Evolutionary conservation across 2,888 invertebrate genomes (phyloP), one percentile per base, ranked within the genome.

Genomic region (Hypena proboscidalis): DNA sequence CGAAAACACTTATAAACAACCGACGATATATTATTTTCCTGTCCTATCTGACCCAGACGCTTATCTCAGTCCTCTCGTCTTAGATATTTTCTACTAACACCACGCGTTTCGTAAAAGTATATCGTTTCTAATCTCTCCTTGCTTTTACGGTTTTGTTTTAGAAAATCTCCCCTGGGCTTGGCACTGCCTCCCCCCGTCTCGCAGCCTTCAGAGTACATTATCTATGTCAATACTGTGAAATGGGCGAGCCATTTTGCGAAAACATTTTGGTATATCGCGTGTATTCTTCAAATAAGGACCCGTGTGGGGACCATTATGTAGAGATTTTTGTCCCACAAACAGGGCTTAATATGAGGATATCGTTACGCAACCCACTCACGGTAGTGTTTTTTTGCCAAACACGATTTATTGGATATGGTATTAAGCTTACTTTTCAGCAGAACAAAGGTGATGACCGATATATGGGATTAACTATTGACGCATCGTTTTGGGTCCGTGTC

Each of bases 151-250:
- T 77, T 81, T 85, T 86, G 83, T 86, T 81, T 83, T 76, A 77
- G 73, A 75, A 80, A 79, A 76, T 59, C 67, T 81, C 81, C 80
- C 82, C 60, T 45, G 81, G 76, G 84, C 53, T 59, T 51, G 45
- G 42, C 54, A 39, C 43, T 58, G 58, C 56, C 65, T 64, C 64
- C 42, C 61, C 53, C 59, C 70, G 61, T 67, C 70, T 71, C 62
- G 56, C 62, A 66, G 68, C 67, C 75, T 77, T 60, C 41, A 54
- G 47, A 73, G 78, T 78, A 83, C 80, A 88, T 87, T 87, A 87
- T 89, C 86, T 83, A 67, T 83, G 85, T 85, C 89, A 86, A 88
- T 87, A 85, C 82, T 74, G 74, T 61, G 71, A 78, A 76, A 80
- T 73, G 79, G 70, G 73, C 68, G 74, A 76, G 73, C 77, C 84